These are phyloP conservation scores for Sterrhoptilus dennistouni DNA, from an alignment of 2,113 vertebrate species.

Conservation along the genomic window DNA sequence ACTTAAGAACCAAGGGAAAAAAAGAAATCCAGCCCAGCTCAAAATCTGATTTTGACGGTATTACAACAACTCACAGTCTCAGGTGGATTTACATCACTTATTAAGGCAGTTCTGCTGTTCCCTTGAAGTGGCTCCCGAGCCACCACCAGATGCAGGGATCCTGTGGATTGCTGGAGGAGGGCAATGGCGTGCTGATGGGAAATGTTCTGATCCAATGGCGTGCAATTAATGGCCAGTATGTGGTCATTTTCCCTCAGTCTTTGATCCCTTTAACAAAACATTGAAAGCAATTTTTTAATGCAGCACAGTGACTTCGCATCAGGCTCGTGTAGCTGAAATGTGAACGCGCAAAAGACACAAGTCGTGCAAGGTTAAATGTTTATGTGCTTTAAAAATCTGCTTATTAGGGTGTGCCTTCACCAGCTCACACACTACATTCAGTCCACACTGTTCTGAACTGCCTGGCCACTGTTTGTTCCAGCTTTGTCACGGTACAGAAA, in stretches of 20 bases:
- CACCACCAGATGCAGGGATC: slow-evolving; percentile 85
- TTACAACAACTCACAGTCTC: slow-evolving; percentile 72
- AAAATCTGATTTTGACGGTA: slow-evolving; percentile 3
- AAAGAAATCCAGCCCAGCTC: background rate
- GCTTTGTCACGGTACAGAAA: background rate
- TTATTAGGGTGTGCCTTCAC: background rate
- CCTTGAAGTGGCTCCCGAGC: slow-evolving; percentile 75
- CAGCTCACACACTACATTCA: background rate
- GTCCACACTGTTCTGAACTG: background rate
- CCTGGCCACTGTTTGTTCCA: background rate
- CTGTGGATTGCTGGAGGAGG: slow-evolving; percentile 87
- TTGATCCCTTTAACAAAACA: slow-evolving; percentile 85
- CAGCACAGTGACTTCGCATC: background rate
- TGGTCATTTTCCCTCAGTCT: slow-evolving; percentile 91
- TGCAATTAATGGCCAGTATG: slow-evolving; percentile 90
- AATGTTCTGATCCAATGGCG: slow-evolving; percentile 84
- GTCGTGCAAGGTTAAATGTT: background rate
- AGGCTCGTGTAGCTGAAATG: background rate
- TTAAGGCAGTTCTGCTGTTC: slow-evolving; percentile 20
- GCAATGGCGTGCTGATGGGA: slow-evolving; percentile 89
- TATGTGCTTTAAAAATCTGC: background rate
- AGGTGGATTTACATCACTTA: slow-evolving; percentile 35
- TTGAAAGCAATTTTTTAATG: slow-evolving; percentile 34
- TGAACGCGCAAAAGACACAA: background rate
- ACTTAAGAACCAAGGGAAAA: background rate